phyloP scores from a whole-genome alignment of 2,888 invertebrate species.

The Thera obeliscata region DNA sequence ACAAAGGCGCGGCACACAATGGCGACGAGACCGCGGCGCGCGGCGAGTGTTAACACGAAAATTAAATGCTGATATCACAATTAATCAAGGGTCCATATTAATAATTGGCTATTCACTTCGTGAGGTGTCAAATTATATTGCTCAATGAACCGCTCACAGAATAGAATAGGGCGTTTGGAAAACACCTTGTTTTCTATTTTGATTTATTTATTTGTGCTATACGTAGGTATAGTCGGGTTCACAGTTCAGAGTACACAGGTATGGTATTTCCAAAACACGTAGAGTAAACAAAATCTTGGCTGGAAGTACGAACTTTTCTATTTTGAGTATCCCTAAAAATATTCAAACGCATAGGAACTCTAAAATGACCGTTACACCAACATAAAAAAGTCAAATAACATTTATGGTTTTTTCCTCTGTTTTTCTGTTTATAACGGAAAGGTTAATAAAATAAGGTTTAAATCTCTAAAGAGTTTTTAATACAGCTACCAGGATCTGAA shows the following conservation, averaged over 20 bases:
- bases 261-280: neutral
- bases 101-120: slow-evolving; percentile 83
- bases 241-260: neutral
- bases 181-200: slow-evolving; percentile 52
- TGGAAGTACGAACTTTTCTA: no score
- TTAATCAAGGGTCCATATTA: slow-evolving; percentile 84
- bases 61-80: slow-evolving; percentile 85
- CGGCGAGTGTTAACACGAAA: slow-evolving; percentile 82
- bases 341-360: neutral
- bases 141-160: slow-evolving; percentile 80
- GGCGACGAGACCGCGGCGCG: slow-evolving; percentile 62
- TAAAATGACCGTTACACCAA: neutral
- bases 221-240: neutral
- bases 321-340: neutral
- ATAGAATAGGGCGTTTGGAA: slow-evolving; percentile 76
- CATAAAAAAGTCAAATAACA: neutral
- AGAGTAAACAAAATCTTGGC: neutral
- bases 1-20: slow-evolving; percentile 79
- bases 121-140: slow-evolving; percentile 84
- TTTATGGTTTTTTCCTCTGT: neutral
- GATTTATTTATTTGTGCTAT: slow-evolving; percentile 16
- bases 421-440: slow-evolving; percentile 1
- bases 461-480: slow-evolving; percentile 26
- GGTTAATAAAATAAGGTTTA: slow-evolving; percentile 7
- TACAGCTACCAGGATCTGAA: slow-evolving; percentile 27